Evolutionary conservation across 1,140 invertebrate species (phyloP).

Genomic region (Grapholita molesta): DNA sequence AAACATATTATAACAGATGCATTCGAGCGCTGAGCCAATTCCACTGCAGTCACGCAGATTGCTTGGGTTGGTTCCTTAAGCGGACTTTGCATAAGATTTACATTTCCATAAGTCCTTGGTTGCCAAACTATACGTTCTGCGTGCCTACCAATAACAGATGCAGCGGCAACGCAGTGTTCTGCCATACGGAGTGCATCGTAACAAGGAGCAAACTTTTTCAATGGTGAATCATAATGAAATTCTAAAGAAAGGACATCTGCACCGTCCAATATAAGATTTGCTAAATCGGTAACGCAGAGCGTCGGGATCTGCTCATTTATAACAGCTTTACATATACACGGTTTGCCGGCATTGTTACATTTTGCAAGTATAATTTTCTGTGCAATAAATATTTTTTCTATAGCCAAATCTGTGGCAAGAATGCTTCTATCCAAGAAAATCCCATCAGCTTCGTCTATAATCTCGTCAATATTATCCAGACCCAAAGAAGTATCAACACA

Average conservation of each 20-base stretch:
- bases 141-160: conserved; percentile 82
- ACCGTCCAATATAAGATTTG: conserved; percentile 84
- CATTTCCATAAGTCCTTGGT: conserved; percentile 54
- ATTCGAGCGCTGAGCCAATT: conserved; percentile 82
- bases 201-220: conserved; percentile 78
- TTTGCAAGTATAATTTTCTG: conserved; percentile 85
- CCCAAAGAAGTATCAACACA: conserved; percentile 84
- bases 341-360: conserved; percentile 78
- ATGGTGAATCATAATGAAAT: conserved; percentile 79
- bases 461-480: conserved; percentile 82
- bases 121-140: conserved; percentile 81
- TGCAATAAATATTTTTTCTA: conserved; percentile 88
- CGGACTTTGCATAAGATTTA: conserved; percentile 53
- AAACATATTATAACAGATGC: conserved; percentile 84
- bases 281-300: conserved; percentile 81
- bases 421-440: conserved; percentile 84
- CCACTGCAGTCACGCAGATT: conserved; percentile 87
- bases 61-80: conserved; percentile 83
- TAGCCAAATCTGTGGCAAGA: conserved; percentile 84
- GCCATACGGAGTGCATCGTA: conserved; percentile 62
- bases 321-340: conserved; percentile 83
- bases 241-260: conserved; percentile 82
- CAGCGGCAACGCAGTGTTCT: conserved; percentile 80
- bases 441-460: conserved; percentile 82
- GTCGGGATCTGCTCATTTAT: conserved; percentile 79